Evolutionary conservation across 2,888 invertebrate species (phyloP), one percentile per base, ranked within the genome.

Genomic region (Heliconius ismenius): DNA sequence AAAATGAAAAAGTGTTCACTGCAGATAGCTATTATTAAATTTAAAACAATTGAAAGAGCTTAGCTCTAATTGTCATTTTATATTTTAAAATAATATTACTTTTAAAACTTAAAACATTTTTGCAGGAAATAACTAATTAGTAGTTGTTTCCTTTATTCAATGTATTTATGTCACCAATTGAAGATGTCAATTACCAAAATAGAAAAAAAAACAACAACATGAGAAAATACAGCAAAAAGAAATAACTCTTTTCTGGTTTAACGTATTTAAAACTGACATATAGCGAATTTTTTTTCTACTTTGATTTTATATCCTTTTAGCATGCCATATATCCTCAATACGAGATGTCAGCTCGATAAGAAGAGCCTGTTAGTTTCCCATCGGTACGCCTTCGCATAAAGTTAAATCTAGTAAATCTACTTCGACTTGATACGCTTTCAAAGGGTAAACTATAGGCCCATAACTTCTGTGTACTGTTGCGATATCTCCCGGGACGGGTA

Each of bases 341-440:
- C 75, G 78, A 69, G 74, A 81, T 81, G 80, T 80, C 79, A 75
- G 75, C 79, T 67, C 80, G 83, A 87, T 86, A 86, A 84, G 82
- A 81, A 80, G 76, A 82, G 81, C 80, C 83, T 84, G 83, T 84
- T 85, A 84, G 83, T 84, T 84, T 82, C 80, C 84, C 82, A 82
- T 84, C 83, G 83, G 82, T 81, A 81, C 81, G 83, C 80, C 81
- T 82, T 79, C 83, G 78, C 83, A 86, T 87, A 86, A 86, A 86
- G 83, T 85, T 86, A 83, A 87, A 85, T 86, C 85, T 86, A 84
- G 84, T 85, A 84, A 86, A 86, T 86, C 85, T 86, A 83, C 84
- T 82, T 81, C 78, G 81, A 82, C 77, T 83, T 83, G 85, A 85
- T 86, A 85, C 83, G 83, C 82, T 83, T 82, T 83, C 81, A 86